Evolutionary conservation across 2,888 invertebrate species (phyloP).

Genomic region (Corbicula japonica): DNA sequence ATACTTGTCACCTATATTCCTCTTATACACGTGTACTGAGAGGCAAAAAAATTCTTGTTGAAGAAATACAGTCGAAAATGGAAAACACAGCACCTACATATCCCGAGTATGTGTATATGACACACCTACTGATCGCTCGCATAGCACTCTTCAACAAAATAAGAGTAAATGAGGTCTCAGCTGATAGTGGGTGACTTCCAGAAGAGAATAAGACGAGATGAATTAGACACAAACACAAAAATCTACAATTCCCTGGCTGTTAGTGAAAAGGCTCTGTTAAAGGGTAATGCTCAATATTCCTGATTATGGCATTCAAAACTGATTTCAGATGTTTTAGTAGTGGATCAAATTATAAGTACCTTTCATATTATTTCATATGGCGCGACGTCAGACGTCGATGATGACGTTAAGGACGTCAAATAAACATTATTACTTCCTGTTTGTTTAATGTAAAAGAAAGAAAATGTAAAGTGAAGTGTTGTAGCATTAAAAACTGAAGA

Average conservation of each 20-base stretch:
- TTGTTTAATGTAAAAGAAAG: no score
- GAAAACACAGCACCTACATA: conserved; percentile 29
- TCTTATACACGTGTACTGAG: conserved; percentile 4
- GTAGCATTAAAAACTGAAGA: no score
- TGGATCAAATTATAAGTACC: no score
- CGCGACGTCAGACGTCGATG: no score
- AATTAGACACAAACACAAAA: conserved; percentile 31
- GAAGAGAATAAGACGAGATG: conserved; percentile 32
- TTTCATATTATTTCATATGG: no score
- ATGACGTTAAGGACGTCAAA: no score
- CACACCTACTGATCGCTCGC: conserved; percentile 28
- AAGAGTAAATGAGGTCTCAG: conserved; percentile 26
- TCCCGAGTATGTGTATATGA: conserved; percentile 29
- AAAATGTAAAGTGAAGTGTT: no score
- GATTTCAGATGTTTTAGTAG: no score
- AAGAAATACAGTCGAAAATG: conserved; percentile 20
- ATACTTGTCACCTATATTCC: conserved; percentile 2
- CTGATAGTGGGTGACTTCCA: conserved; percentile 23
- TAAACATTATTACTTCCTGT: no score
- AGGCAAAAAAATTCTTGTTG: conserved; percentile 18
- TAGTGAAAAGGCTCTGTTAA: conserved; percentile 31
- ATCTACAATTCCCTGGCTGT: conserved; percentile 34
- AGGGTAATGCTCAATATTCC: conserved; percentile 16
- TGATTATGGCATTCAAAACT: no score
- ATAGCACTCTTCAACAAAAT: conserved; percentile 42